Evolutionary conservation across 2,888 invertebrate genomes (phyloP).

Genomic region (Dorcus parallelipipedus): DNA sequence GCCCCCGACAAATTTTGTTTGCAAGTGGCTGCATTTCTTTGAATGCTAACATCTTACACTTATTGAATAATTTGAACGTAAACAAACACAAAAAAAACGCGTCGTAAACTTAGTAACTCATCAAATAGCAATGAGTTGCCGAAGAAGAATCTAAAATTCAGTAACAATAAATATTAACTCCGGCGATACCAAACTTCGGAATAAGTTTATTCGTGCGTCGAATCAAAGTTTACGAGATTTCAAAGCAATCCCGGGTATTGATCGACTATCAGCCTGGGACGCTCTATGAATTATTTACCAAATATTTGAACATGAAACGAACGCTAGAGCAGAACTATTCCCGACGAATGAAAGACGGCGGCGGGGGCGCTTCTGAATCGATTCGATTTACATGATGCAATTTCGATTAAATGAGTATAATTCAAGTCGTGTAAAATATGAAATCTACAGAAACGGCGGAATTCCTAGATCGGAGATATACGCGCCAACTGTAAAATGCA

Average conservation of each 20-base stretch:
- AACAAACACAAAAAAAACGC: too few species aligned
- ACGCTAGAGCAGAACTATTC: not conserved
- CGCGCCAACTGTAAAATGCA: too few species aligned
- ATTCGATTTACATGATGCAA: too few species aligned
- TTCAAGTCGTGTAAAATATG: not conserved
- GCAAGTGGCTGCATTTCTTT: too few species aligned
- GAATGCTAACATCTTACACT: too few species aligned
- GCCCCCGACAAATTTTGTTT: too few species aligned
- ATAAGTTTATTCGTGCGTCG: slow-evolving; percentile 5
- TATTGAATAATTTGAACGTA: too few species aligned
- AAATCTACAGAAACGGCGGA: not conserved
- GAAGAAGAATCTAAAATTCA: too few species aligned
- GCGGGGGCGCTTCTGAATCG: too few species aligned
- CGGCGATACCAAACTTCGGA: not conserved
- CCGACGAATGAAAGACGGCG: not conserved
- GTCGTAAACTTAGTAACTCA: too few species aligned
- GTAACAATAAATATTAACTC: not conserved
- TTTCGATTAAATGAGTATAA: not conserved
- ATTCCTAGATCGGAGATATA: not conserved
- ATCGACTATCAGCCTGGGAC: slow-evolving; percentile 14
- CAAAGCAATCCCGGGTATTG: slow-evolving; percentile 14
- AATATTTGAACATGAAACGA: slow-evolving; percentile 1
- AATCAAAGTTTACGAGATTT: slow-evolving; percentile 13
- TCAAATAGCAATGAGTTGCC: too few species aligned
- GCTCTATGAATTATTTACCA: slow-evolving; percentile 14